phyloP scores from a whole-genome alignment of 2,888 invertebrate genomes.

The Acleris holmiana region DNA sequence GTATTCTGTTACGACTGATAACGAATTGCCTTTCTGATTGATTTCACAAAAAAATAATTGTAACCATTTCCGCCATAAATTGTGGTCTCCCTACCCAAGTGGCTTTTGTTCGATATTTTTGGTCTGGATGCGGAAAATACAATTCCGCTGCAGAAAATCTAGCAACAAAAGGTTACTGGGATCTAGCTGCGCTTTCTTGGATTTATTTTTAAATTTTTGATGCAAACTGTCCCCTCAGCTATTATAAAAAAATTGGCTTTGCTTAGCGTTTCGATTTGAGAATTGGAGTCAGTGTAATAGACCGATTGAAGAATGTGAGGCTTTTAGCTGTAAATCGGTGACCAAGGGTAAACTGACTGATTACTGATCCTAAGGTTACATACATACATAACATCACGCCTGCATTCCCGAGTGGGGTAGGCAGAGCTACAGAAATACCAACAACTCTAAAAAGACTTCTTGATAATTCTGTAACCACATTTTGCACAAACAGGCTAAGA shows the following conservation, averaged over 20 bases:
- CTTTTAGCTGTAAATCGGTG: too few relatives aligned
- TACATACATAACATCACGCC: too few relatives aligned
- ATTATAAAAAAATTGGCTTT: neutral
- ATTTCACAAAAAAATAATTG: neutral
- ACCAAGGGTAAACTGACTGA: too few relatives aligned
- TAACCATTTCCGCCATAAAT: neutral
- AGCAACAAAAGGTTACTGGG: conserved; percentile 17
- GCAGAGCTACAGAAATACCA: too few relatives aligned
- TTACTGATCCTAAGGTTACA: too few relatives aligned
- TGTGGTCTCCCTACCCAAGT: conserved; percentile 16
- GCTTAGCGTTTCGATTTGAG: neutral
- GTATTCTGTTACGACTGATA: too few relatives aligned
- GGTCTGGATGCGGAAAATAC: conserved; percentile 30
- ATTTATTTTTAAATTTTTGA: conserved; percentile 18
- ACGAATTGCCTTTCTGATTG: neutral
- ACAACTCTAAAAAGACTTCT: too few relatives aligned
- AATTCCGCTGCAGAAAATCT: conserved; percentile 21
- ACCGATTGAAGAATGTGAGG: too few relatives aligned
- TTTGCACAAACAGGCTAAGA: too few relatives aligned
- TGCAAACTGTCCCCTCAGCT: conserved; percentile 2
- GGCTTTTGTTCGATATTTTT: conserved; percentile 27
- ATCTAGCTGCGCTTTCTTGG: conserved; percentile 21
- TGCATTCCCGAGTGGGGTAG: too few relatives aligned
- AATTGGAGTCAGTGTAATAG: neutral
- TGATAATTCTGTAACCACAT: too few relatives aligned